Evolutionary conservation across 2,888 invertebrate genomes (phyloP).

Genomic region (Camptogramma bilineatum): DNA sequence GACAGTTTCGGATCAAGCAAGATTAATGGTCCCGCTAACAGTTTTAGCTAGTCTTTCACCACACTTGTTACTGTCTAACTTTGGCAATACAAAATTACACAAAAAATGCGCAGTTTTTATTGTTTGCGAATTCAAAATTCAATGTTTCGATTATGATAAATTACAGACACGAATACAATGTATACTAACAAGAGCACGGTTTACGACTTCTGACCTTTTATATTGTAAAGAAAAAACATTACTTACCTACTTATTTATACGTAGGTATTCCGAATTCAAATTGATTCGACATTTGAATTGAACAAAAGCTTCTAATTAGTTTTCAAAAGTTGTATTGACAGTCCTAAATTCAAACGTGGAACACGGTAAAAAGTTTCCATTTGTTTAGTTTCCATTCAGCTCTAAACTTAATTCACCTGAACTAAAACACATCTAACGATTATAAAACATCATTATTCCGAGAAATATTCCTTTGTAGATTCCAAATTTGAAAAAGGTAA

Average conservation of each 20-base stretch:
- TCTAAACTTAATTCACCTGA: conserved; percentile 23
- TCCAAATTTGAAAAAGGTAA: conserved; percentile 64
- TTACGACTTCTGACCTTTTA: conserved; percentile 40
- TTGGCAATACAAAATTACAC: conserved; percentile 59
- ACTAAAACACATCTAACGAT: conserved; percentile 28
- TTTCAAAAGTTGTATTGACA: conserved; percentile 12
- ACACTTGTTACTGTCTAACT: conserved; percentile 68
- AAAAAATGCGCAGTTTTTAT: conserved; percentile 46
- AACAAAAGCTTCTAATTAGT: conserved; percentile 29
- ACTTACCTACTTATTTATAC: conserved; percentile 6
- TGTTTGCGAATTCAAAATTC: conserved; percentile 39
- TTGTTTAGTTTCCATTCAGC: not conserved
- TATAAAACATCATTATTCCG: conserved; percentile 51
- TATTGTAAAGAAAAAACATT: conserved; percentile 26
- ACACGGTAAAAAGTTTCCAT: conserved; percentile 9
- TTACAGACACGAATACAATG: conserved; percentile 38
- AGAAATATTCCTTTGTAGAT: conserved; percentile 48
- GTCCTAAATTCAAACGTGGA: conserved; percentile 19
- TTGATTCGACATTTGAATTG: conserved; percentile 24
- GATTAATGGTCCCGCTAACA: conserved; percentile 71
- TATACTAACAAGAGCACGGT: conserved; percentile 37
- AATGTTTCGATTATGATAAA: conserved; percentile 39
- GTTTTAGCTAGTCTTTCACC: conserved; percentile 68
- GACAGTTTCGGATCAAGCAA: conserved; percentile 72
- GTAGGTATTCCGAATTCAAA: conserved; percentile 31